A percentile compares a stretch with the other conserved stretches of the same genome.
Conservation (phyloP, 2,113 vertebrate species). For the Microcebus jonahi region DNA sequence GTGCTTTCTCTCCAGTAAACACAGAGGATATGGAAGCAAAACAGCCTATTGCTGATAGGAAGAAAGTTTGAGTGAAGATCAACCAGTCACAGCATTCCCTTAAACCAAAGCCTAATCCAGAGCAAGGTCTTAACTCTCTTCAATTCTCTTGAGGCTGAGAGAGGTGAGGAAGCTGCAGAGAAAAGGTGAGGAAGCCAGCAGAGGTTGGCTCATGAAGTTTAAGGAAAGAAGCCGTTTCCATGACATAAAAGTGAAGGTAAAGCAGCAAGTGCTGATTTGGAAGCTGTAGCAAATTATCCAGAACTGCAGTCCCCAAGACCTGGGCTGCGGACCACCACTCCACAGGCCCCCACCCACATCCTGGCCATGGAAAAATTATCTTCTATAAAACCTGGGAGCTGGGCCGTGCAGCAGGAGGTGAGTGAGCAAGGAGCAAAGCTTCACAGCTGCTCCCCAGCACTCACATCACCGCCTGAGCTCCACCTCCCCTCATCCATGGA, state of each 20-base stretch:
- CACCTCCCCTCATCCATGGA: no score
- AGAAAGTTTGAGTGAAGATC: not conserved
- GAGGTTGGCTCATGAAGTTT: not conserved
- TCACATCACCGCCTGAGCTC: no score
- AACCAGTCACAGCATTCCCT: not conserved
- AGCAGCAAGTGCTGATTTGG: not conserved
- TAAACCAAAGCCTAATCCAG: not conserved
- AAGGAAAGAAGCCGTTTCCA: not conserved
- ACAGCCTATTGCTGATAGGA: not conserved
- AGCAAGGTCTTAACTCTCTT: not conserved
- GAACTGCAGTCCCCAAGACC: no score
- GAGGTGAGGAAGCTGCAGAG: not conserved
- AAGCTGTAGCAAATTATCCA: not conserved
- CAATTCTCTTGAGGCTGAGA: not conserved
- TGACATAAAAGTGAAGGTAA: not conserved
- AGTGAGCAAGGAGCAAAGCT: no score
- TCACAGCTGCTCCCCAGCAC: no score
- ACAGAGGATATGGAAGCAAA: not conserved
- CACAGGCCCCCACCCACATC: no score
- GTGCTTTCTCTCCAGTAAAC: not conserved
- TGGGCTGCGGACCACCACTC: no score
- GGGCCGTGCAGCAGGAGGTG: no score
- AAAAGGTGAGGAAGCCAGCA: not conserved
- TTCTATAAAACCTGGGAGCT: no score
- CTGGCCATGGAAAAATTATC: no score